Evolutionary conservation across 1,140 invertebrate species (phyloP).

Genomic region (Papilio helenus): DNA sequence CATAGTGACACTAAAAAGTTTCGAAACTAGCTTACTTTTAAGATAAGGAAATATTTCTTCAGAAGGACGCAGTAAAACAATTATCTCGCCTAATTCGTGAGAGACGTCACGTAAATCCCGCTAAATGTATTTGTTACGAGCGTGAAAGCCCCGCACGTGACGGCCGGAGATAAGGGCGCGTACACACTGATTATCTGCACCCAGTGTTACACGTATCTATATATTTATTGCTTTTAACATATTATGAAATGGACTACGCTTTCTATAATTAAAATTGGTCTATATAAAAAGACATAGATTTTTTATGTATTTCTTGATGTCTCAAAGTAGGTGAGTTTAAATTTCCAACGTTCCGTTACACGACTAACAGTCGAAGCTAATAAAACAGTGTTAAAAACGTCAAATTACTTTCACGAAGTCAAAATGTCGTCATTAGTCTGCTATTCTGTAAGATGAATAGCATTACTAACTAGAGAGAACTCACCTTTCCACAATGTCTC

Average conservation of each 20-base stretch:
- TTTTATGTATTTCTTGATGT: too few relatives aligned
- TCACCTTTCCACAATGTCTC: not conserved
- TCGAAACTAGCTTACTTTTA: not conserved
- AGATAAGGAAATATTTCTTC: not conserved
- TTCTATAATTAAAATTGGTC: too few relatives aligned
- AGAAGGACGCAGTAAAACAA: not conserved
- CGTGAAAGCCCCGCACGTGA: conserved; percentile 20
- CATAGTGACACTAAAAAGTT: not conserved
- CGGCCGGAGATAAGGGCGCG: conserved; percentile 10
- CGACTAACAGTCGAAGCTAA: not conserved
- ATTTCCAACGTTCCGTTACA: too few relatives aligned
- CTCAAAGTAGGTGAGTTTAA: too few relatives aligned
- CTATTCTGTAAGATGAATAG: not conserved
- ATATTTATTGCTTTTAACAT: not conserved
- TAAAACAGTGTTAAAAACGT: not conserved
- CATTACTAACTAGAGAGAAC: not conserved
- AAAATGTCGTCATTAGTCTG: not conserved
- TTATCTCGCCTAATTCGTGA: not conserved
- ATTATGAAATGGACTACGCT: not conserved
- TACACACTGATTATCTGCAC: conserved; percentile 3
- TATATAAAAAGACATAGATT: too few relatives aligned
- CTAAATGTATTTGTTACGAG: conserved; percentile 17
- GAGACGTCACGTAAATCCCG: conserved; percentile 7
- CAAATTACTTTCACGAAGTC: not conserved
- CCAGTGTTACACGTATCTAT: not conserved